A percentile compares a stretch with the other conserved stretches of the same genome.
These are phyloP conservation scores for Platorchestia sp. DNA, from an alignment of 1,140 invertebrate species.

Conservation along the genomic window DNA sequence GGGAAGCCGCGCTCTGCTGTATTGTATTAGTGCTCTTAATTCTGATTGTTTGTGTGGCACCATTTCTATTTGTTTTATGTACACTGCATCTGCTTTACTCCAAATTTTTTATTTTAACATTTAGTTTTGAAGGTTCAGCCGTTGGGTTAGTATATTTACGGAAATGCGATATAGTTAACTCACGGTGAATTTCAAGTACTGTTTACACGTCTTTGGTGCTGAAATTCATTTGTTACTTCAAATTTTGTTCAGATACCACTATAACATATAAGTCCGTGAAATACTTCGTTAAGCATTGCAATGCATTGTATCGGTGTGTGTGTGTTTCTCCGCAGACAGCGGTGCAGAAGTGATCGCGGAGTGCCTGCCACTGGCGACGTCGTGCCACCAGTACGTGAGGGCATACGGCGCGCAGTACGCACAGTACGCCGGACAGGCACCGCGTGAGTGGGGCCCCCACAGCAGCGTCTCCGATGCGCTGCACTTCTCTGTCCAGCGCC, in stretches of 20 bases:
- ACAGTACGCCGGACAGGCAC: background rate
- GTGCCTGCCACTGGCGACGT: background rate
- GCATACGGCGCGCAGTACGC: background rate
- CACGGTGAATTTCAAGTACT: background rate
- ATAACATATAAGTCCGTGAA: too few relatives aligned
- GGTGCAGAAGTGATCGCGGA: background rate
- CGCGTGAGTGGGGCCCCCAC: background rate
- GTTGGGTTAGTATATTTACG: background rate
- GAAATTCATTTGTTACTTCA: background rate
- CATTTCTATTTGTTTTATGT: too few relatives aligned
- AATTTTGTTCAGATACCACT: background rate
- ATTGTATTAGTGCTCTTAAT: background rate
- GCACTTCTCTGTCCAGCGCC: background rate
- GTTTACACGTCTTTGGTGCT: background rate
- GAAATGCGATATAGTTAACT: background rate
- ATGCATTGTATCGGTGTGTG: background rate
- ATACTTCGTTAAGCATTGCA: too few relatives aligned
- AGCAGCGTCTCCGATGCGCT: background rate
- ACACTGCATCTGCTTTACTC: background rate
- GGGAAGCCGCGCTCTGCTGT: too few relatives aligned
- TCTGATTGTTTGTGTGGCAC: background rate
- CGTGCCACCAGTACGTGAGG: constrained; percentile 11
- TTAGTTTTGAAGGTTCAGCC: background rate
- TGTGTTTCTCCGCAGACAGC: background rate
- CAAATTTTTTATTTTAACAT: background rate